Conservation (phyloP, 2,113 vertebrate genomes). For the human (Homo sapiens) region DNA sequence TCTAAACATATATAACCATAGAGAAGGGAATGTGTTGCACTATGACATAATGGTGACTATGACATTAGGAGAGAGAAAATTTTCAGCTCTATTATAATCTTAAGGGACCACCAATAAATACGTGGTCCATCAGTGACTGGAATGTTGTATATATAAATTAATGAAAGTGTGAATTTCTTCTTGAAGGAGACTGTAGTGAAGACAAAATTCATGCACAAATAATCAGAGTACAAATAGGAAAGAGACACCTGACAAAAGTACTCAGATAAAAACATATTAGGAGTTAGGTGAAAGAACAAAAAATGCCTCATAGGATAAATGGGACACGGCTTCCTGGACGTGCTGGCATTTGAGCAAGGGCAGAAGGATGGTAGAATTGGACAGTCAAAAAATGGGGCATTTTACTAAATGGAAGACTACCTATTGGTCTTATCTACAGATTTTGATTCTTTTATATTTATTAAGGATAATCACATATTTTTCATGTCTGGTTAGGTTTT, state of each 20-base stretch:
- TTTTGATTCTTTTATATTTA: constrained; percentile 22
- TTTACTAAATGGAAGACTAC: background rate
- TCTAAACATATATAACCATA: background rate
- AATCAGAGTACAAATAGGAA: background rate
- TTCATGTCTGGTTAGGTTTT: constrained; percentile 40
- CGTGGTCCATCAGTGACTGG: background rate
- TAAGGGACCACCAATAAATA: background rate
- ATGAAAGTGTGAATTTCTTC: background rate
- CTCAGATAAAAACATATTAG: background rate
- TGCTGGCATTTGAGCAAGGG: background rate
- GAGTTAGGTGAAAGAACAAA: background rate
- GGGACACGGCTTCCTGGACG: background rate
- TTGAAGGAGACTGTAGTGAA: background rate
- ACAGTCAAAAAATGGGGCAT: background rate
- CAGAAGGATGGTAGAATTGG: background rate
- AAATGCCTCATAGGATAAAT: background rate
- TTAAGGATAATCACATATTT: background rate
- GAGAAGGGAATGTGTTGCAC: background rate
- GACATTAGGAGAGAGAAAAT: background rate
- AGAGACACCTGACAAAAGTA: background rate
- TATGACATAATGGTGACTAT: background rate
- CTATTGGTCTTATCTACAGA: background rate
- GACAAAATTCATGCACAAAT: background rate
- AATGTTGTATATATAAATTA: background rate
- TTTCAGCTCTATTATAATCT: background rate